A percentile compares a stretch with the other conserved stretches of the same genome.
These are phyloP conservation scores for Nothoprocta pentlandii DNA, from an alignment of 2,113 vertebrate genomes.

Conservation along the genomic window DNA sequence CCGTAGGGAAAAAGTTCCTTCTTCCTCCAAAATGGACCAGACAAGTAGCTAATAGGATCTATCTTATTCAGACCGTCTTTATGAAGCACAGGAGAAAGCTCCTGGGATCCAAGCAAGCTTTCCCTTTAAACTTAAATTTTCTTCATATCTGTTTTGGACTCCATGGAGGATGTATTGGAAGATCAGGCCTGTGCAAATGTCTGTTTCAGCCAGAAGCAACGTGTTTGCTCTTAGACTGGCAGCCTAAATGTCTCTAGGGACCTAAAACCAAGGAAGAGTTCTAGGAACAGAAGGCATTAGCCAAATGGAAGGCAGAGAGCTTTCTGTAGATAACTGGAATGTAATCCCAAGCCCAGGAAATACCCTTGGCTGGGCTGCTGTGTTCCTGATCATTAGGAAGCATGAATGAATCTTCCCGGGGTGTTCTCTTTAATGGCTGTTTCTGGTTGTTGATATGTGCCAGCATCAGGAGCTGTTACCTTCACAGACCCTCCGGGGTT, in stretches of 20 bases:
- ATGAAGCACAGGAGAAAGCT: no score
- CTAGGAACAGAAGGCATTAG: not conserved
- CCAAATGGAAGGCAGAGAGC: not conserved
- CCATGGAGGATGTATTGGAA: not conserved
- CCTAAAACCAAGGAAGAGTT: not conserved
- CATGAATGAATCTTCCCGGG: not conserved
- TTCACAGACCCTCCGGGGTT: not conserved
- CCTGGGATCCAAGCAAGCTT: not conserved
- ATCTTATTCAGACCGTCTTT: not conserved
- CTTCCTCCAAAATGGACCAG: not conserved
- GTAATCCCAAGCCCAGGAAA: not conserved
- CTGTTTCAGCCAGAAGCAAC: no score
- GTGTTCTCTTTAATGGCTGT: not conserved
- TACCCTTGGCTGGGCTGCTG: not conserved
- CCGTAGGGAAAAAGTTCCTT: not conserved
- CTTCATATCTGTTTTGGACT: not conserved
- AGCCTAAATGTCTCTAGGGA: not conserved
- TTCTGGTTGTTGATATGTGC: not conserved
- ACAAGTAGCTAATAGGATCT: not conserved
- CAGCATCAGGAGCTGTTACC: not conserved
- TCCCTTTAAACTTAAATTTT: not conserved
- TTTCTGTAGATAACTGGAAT: not conserved
- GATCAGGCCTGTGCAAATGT: accelerated
- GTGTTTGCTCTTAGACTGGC: not conserved
- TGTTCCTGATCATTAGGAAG: not conserved